Conservation (phyloP, 2,888 invertebrate species). For the Dorcus parallelipipedus region DNA sequence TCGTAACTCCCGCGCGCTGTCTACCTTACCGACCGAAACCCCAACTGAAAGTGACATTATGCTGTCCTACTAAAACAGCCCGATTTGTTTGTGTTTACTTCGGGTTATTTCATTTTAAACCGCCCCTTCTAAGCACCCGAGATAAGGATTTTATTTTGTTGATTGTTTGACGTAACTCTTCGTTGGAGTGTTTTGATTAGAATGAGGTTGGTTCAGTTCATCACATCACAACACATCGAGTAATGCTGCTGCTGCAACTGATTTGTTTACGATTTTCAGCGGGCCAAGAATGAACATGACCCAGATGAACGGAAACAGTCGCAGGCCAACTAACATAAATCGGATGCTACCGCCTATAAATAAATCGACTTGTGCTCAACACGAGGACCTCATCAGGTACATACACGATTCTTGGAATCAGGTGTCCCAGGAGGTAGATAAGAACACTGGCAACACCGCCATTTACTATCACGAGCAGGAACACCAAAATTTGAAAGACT, state of each 20-base stretch:
- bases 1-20: neutral
- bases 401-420: constrained; percentile 76
- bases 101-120: too few species aligned
- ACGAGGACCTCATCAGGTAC: constrained; percentile 77
- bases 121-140: too few species aligned
- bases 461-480: constrained; percentile 65
- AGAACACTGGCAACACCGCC: constrained; percentile 50
- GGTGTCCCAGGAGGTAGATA: constrained; percentile 48
- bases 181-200: neutral
- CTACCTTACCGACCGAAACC: neutral
- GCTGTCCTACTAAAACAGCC: constrained; percentile 13
- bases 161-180: too few species aligned
- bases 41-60: constrained; percentile 4
- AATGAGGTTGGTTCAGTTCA: constrained; percentile 8
- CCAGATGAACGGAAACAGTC: constrained; percentile 43
- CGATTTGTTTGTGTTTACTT: constrained; percentile 14
- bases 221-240: neutral
- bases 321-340: constrained; percentile 33
- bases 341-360: constrained; percentile 32
- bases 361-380: constrained; percentile 50
- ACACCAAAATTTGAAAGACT: constrained; percentile 59
- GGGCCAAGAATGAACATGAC: constrained; percentile 45
- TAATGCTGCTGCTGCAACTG: neutral
- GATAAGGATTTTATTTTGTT: too few species aligned
- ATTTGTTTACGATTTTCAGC: constrained; percentile 27